Conservation (phyloP, 2,797 vertebrate genomes). For the Helarctos malayanus region DNA sequence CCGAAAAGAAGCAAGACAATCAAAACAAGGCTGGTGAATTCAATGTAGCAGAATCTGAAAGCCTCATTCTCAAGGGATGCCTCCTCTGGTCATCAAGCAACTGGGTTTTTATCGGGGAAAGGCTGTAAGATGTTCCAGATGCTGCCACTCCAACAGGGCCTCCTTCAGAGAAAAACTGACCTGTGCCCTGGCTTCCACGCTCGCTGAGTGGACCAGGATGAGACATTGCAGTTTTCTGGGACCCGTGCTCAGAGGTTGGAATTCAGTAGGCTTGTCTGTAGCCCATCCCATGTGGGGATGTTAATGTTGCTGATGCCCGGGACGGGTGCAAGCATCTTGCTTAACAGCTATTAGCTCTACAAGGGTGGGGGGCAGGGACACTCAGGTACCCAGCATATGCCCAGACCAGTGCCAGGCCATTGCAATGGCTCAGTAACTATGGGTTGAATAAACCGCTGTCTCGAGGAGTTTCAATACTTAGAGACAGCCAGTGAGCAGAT, state of each 20-base stretch:
- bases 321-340: not conserved
- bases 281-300: not conserved
- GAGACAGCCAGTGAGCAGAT: not conserved
- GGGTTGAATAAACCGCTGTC: not conserved
- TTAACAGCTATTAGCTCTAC: not conserved
- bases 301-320: not conserved
- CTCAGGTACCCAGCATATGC: not conserved
- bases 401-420: not conserved
- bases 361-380: not conserved
- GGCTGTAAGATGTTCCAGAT: not conserved
- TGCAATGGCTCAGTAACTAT: slow-evolving; percentile 3
- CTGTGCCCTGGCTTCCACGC: not conserved
- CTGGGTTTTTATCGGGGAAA: not conserved
- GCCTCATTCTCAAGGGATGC: not conserved
- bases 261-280: not conserved
- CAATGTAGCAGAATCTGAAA: not conserved
- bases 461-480: not conserved
- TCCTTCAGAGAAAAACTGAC: not conserved
- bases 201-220: not conserved
- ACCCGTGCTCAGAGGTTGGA: not conserved
- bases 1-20: not conserved
- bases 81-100: not conserved
- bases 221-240: not conserved
- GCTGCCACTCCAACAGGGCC: not conserved
- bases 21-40: slow-evolving; percentile 34